Base-by-base conservation (phyloP, 1,140 invertebrate species). In the Ceratosolen solmsi region DNA sequence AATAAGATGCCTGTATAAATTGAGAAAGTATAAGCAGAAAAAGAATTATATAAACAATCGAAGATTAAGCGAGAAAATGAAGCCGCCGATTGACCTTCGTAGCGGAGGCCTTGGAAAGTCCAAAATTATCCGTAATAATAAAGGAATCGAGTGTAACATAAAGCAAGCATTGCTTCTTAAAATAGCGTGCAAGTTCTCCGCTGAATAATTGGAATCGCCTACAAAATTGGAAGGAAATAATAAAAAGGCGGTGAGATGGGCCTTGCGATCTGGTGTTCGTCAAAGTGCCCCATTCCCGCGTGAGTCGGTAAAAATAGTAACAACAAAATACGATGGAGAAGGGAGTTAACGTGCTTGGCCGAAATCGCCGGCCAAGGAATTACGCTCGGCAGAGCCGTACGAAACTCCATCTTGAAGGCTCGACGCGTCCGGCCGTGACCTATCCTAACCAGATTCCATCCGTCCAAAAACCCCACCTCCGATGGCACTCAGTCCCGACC, bases 391-490 rank as follows among this genome's bases (percentile, higher is more conserved):
- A 41, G 70, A 73, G 54, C 58, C 38, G 68, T n/a, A 9, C 25
- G 74, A 15, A 38, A 63, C 58, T 76, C 81, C 75, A 82, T 82
- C 81, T 82, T 82, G 81, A 79, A 78, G 80, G 80, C 74, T 82
- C 54, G 81, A 72, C 75, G 60, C 75, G 81, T 79, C 81, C 81
- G 81, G 75, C 81, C 81, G 73, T 82, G 81, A 82, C 81, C 81
- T 82, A 78, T 82, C 81, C 65, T 74, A 82, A 82, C 70, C 81
- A 82, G 81, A 82, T 82, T 82, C 81, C 75, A 82, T 78, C 81
- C 68, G 75, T 82, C 81, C 81, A 79, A 82, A 82, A 82, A 72
- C 81, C 81, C 81, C 80, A 82, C 81, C 75, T 79, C 54, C 70
- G 25, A 22, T 5, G 36, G 27, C 58, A 15, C 30, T 17, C 49